phyloP scores from a whole-genome alignment of 2,888 invertebrate species.

The Lissonota sp. region DNA sequence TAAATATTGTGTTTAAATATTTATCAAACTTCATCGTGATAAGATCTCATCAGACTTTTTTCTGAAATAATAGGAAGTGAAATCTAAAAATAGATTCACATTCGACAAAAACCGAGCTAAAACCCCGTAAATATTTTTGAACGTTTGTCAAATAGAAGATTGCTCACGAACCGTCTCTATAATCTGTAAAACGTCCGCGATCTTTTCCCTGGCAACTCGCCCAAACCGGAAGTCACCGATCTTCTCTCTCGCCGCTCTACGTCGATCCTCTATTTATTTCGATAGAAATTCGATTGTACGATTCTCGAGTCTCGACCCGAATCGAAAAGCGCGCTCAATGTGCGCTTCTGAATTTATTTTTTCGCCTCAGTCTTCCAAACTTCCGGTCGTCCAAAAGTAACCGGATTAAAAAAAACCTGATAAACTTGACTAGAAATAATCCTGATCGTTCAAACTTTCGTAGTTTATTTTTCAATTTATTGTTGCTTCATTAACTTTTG shows the following conservation, averaged over 20 bases:
- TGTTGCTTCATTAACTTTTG: too few species aligned
- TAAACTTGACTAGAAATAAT: too few species aligned
- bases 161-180: conserved; percentile 1
- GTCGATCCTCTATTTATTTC: conserved; percentile 12
- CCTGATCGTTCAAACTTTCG: too few species aligned
- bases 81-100: conserved; percentile 29
- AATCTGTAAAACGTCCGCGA: conserved; percentile 6
- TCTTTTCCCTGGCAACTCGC: conserved; percentile 55
- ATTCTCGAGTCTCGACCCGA: conserved; percentile 7
- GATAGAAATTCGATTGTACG: conserved; percentile 52
- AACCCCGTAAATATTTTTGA: conserved; percentile 7
- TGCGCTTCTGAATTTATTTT: background rate
- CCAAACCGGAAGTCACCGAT: conserved; percentile 65
- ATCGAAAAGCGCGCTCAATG: conserved; percentile 17
- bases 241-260: conserved; percentile 37
- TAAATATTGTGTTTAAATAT: background rate
- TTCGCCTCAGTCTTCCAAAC: conserved; percentile 16
- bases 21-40: background rate
- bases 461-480: too few species aligned
- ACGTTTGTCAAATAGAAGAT: conserved; percentile 14
- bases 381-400: conserved; percentile 5
- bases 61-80: background rate
- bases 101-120: conserved; percentile 54
- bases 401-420: too few species aligned
- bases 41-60: background rate